Evolutionary conservation across 2,113 vertebrate genomes (phyloP), one percentile per base, ranked within the genome.

Genomic region (Pycnonotus jocosus): DNA sequence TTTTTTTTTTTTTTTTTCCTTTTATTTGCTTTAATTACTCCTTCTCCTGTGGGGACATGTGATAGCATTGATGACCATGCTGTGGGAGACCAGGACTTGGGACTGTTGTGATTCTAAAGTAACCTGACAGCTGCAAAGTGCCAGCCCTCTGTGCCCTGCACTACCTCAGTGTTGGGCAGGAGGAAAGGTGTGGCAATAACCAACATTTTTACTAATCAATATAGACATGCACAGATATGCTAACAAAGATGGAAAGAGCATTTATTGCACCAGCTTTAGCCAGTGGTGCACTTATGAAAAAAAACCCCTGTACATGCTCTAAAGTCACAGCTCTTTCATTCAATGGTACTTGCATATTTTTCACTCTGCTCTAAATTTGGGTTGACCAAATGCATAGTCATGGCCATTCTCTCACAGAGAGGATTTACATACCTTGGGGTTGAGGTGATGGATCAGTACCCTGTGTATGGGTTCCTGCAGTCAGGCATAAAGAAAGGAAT

Each of bases 281-380:
- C 38, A 51, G 42, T 28, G 35, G 23, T 33, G 25, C 10, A 48
- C 72, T 73, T 53, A 53, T 3, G 6, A 48, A 72, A 71, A 85
- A 66, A 38, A 38, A 8, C 2, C 5, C 2, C 5, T 91, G 9
- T 38, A 14, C 28, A 10, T 48, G 14, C 18, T 50, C 25, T 72
- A 2, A 80, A 72, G 17, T 30, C 51, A 66, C 21, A 58, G 13
- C 2, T 72, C 50, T 73, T 80, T 53, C 19, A 37, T 47, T 72
- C 2, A 1, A 3, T 40, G 27, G 7, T 65, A 38, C 15, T 60
- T 0, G 0, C 2, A 3, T 42, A 58, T 24, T 86, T 19, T 86
- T 88, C 79, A 9, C 19, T 47, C 11, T 19, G 27, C 37, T 72
- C 18, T 60, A 24, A n/a, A 64, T 60, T 50, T 47, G 12, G 1